Percentiles rank a stretch among this genome's conserved stretches.
Conservation (phyloP, 2,888 invertebrate species). For the Epsilonema sp. region DNA sequence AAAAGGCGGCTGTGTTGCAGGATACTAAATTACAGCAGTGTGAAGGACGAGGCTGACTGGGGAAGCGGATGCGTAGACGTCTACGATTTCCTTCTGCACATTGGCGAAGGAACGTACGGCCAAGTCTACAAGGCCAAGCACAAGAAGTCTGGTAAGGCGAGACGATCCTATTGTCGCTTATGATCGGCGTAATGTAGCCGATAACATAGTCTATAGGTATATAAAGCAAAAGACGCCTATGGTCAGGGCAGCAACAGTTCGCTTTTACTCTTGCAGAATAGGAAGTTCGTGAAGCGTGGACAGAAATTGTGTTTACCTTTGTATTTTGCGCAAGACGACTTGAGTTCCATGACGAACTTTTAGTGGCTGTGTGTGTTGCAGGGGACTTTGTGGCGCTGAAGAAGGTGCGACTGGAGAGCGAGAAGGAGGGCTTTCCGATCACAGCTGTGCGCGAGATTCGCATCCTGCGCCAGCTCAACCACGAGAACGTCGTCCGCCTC, state of each 20-base stretch:
- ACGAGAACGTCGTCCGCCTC: constrained; percentile 87
- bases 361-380: constrained; percentile 15
- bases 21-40: neutral
- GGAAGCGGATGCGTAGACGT: constrained; percentile 88
- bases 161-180: too few relatives aligned
- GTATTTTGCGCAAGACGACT: neutral
- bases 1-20: neutral
- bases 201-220: too few relatives aligned
- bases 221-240: too few relatives aligned
- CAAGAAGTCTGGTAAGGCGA: constrained; percentile 41
- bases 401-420: constrained; percentile 88
- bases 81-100: constrained; percentile 82
- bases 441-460: constrained; percentile 77
- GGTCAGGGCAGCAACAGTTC: too few relatives aligned
- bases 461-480: constrained; percentile 82
- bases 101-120: constrained; percentile 97
- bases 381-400: constrained; percentile 68
- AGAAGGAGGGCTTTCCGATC: constrained; percentile 92
- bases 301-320: too few relatives aligned
- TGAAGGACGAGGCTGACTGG: constrained; percentile 48
- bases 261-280: too few relatives aligned
- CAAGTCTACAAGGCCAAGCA: constrained; percentile 89
- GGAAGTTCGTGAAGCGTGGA: too few relatives aligned
- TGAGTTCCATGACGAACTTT: too few relatives aligned
- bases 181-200: too few relatives aligned